A percentile compares a stretch with the other conserved stretches of the same genome.
Conservation (phyloP, 2,888 invertebrate species). For the Chalcosyrphus nemorum region DNA sequence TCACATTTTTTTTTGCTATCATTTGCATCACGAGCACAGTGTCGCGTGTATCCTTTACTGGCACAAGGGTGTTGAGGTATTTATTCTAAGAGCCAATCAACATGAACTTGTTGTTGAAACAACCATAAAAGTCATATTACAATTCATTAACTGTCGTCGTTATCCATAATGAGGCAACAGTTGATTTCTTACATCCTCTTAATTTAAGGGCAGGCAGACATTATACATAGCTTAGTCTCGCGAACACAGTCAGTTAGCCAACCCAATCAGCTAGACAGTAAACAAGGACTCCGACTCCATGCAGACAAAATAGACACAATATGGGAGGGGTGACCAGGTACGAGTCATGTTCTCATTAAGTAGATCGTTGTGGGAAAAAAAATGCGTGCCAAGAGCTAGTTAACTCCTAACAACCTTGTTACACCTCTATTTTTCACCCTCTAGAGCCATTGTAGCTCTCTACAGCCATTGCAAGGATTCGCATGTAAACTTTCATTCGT, state of each 20-base stretch:
- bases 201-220: not conserved
- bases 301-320: not conserved
- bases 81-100: conserved; percentile 1
- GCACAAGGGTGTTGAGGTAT: not conserved
- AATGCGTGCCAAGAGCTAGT: conserved; percentile 24
- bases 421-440: not conserved
- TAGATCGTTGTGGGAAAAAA: not conserved
- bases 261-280: too few relatives aligned
- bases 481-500: not conserved
- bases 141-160: conserved; percentile 26
- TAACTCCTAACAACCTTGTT: not conserved
- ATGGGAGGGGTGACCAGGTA: not conserved
- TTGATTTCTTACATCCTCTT: conserved; percentile 19
- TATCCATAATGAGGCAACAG: conserved; percentile 8
- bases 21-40: not conserved
- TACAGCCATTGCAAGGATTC: not conserved
- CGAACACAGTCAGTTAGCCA: not conserved
- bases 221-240: not conserved
- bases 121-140: conserved; percentile 35
- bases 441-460: too few relatives aligned
- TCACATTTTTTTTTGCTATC: not conserved
- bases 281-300: not conserved
- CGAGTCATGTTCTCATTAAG: not conserved
- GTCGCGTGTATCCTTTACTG: not conserved
- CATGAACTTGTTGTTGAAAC: conserved; percentile 3